Percentiles rank a stretch among this genome's conserved stretches.
Evolutionary conservation across 2,797 vertebrate genomes (phyloP).

Genomic region (Megalops cyprinoides): DNA sequence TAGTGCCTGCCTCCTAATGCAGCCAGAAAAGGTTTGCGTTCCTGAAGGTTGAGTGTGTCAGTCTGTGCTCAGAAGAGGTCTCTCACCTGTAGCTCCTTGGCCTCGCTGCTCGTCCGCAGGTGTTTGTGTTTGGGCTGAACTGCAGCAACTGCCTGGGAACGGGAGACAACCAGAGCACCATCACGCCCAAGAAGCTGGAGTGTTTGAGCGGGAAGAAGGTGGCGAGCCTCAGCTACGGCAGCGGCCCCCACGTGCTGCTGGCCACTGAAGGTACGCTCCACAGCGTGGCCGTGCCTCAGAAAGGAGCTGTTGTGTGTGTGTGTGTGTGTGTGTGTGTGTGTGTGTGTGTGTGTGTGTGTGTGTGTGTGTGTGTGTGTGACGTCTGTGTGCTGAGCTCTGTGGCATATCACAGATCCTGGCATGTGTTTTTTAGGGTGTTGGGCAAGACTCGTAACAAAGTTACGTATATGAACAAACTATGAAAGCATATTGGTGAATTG

Average conservation of each 20-base stretch:
- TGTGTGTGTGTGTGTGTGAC: background rate
- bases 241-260: conserved; percentile 90
- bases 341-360: background rate
- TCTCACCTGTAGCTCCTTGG: background rate
- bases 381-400: no score
- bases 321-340: background rate
- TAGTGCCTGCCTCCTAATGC: no score
- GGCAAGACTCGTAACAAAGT: no score
- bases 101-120: conserved; percentile 64
- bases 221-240: conserved; percentile 89
- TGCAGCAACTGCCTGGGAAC: conserved; percentile 95
- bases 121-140: conserved; percentile 92
- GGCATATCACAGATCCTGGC: no score
- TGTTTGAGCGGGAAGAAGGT: conserved; percentile 90
- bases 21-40: no score
- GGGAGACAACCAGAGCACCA: conserved; percentile 91
- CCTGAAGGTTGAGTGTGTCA: no score
- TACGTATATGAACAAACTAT: no score
- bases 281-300: background rate
- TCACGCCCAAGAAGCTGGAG: conserved; percentile 91
- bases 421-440: no score
- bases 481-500: no score
- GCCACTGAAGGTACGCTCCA: conserved; percentile 85
- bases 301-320: background rate
- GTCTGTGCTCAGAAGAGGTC: no score